phyloP scores from a whole-genome alignment of 2,888 invertebrate genomes.

The Eupithecia dodoneata region DNA sequence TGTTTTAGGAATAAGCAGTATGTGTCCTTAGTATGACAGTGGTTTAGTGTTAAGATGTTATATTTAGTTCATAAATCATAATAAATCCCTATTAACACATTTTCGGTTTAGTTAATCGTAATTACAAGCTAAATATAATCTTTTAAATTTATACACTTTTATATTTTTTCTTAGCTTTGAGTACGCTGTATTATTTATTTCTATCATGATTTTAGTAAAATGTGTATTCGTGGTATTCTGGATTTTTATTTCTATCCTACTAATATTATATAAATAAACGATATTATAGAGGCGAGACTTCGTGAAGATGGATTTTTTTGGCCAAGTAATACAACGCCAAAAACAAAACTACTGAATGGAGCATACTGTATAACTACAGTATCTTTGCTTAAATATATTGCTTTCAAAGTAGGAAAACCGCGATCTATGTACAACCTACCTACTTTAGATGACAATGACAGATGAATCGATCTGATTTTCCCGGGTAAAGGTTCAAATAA shows the following conservation, averaged over 20 bases:
- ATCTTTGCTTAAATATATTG: neutral
- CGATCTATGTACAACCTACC: neutral
- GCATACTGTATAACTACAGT: too few species aligned
- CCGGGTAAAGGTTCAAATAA: conserved; percentile 6
- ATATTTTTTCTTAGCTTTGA: conserved; percentile 19
- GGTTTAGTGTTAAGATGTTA: conserved; percentile 16
- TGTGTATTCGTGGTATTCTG: conserved; percentile 45
- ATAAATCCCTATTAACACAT: conserved; percentile 15
- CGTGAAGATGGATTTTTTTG: neutral
- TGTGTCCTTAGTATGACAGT: conserved; percentile 27
- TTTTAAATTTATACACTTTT: conserved; percentile 17
- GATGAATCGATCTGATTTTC: neutral
- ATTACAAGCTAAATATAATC: neutral
- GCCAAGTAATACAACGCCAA: neutral
- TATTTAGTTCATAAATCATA: conserved; percentile 19
- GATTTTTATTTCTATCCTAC: conserved; percentile 10
- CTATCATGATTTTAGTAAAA: conserved; percentile 56
- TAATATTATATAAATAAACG: neutral
- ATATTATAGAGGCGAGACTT: neutral
- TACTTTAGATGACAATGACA: neutral
- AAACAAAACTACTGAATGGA: neutral
- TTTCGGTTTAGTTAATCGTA: neutral
- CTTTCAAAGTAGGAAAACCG: too few species aligned
- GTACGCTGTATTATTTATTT: conserved; percentile 51
- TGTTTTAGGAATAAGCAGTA: conserved; percentile 36